A percentile compares a stretch with the other conserved stretches of the same genome.
Evolutionary conservation across 2,888 invertebrate genomes (phyloP).

Genomic region (Papilio protenor): DNA sequence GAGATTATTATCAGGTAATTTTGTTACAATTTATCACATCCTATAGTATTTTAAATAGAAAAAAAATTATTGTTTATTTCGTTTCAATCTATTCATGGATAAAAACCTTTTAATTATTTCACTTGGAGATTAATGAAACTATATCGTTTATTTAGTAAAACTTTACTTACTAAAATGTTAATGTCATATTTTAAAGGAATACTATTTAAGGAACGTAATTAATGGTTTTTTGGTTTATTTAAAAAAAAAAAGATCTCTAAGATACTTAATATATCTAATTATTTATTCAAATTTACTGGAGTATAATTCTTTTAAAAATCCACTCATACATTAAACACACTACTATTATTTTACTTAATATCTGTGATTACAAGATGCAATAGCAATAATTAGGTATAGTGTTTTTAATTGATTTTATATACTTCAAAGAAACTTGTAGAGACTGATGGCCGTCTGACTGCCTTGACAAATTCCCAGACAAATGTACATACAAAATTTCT

Average conservation of each 20-base stretch:
- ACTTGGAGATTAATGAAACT: not conserved
- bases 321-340: not conserved
- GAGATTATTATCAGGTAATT: slow-evolving; percentile 39
- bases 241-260: slow-evolving; percentile 15
- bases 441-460: slow-evolving; percentile 48
- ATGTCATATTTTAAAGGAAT: not conserved
- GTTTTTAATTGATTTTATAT: not conserved
- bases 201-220: slow-evolving; percentile 3
- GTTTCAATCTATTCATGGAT: not conserved
- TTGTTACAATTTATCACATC: slow-evolving; percentile 28
- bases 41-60: not conserved
- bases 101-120: not conserved
- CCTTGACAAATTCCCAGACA: slow-evolving; percentile 47
- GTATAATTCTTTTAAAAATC: slow-evolving; percentile 4
- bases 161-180: not conserved
- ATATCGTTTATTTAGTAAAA: not conserved
- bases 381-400: not conserved
- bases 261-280: not conserved
- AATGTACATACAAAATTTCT: slow-evolving; percentile 44
- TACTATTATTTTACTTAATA: not conserved
- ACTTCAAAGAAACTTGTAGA: not conserved
- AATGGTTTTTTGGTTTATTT: slow-evolving; percentile 5
- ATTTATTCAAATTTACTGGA: not conserved
- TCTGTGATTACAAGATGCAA: not conserved
- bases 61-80: not conserved